Evolutionary conservation across 2,888 invertebrate species (phyloP), one percentile per base, ranked within the genome.

Genomic region (Tubiluchus corallicola): DNA sequence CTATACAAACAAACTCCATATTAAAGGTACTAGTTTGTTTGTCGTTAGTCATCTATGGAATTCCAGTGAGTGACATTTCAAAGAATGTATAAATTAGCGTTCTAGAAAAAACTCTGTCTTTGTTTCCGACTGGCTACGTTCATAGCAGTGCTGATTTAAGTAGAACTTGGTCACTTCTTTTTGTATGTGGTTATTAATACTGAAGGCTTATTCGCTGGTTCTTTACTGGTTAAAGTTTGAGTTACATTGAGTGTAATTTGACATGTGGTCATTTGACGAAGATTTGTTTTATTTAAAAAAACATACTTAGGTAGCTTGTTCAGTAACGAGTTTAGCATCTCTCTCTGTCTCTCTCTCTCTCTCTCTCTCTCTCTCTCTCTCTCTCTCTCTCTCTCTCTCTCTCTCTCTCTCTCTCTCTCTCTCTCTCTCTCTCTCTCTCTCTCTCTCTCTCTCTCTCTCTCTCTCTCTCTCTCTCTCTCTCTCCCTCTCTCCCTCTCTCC

Each of bases 321-420:
- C 29, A 9, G 9, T 29, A 29, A n/a, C n/a, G n/a, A n/a, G 9
- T n/a, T 29, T n/a, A 9, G n/a, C 29, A 9, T 29, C 29, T n/a
- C 29, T 29, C 29, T n/a, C 29, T 9, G 9, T 29, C 29, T 29
- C 29, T n/a, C 29, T 29, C 29, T 29, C 9, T 29, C 29, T 29
- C 29, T n/a, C 29, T 29, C 29, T n/a, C 9, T 29, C 29, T n/a
- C 29, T 29, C n/a, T n/a, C 29, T 29, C 29, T n/a, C 29, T 29
- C n/a, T n/a, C 29, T 29, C 29, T n/a, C 29, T 29, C 29, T n/a
- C 29, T n/a, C 29, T 29, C 29, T 29, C 29, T 29, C n/a, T 29
- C 29, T 29, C n/a, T 9, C n/a, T n/a, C 29, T 29, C 29, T 29
- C 29, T 29, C 29, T 29, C 29, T n/a, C 29, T 29, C 29, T n/a